Evolutionary conservation across 2,888 invertebrate genomes (phyloP).

Genomic region (Catocala fraxini): DNA sequence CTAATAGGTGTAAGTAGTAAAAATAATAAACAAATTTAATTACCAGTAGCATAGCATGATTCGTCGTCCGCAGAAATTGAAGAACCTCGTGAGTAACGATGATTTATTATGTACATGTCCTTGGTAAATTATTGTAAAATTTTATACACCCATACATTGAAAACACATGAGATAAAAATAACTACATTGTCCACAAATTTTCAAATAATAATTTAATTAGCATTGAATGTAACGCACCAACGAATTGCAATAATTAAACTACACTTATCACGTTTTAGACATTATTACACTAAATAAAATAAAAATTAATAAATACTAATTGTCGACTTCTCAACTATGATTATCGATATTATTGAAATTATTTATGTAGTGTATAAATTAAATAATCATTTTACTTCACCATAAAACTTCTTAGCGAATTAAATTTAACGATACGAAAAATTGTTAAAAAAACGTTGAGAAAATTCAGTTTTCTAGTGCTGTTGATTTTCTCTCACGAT

Average conservation of each 20-base stretch:
- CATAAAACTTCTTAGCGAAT: constrained; percentile 23
- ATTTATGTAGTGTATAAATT: constrained; percentile 12
- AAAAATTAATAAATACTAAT: constrained; percentile 35
- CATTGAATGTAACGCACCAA: constrained; percentile 53
- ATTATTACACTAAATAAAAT: constrained; percentile 29
- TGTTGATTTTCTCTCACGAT: constrained; percentile 45
- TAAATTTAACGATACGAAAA: constrained; percentile 47
- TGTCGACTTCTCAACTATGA: constrained; percentile 14
- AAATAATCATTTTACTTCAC: constrained; percentile 15
- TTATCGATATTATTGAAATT: constrained; percentile 5
- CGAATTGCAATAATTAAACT: constrained; percentile 39
- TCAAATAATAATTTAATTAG: constrained; percentile 32
- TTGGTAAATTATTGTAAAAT: constrained; percentile 76
- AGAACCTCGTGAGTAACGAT: constrained; percentile 77
- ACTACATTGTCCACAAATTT: constrained; percentile 61
- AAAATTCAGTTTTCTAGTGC: constrained; percentile 46
- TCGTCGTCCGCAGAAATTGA: constrained; percentile 75
- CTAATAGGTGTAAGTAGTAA: too few species aligned
- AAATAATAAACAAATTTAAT: constrained; percentile 48
- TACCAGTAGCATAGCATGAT: constrained; percentile 81
- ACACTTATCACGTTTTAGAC: constrained; percentile 32
- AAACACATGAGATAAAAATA: constrained; percentile 53
- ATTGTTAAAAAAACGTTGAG: constrained; percentile 46
- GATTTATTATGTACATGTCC: constrained; percentile 86
- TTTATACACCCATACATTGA: constrained; percentile 72